Base-by-base conservation (phyloP, 35 echinoderm and acorn worm genomes). In the Eucidaris tribuloides region DNA sequence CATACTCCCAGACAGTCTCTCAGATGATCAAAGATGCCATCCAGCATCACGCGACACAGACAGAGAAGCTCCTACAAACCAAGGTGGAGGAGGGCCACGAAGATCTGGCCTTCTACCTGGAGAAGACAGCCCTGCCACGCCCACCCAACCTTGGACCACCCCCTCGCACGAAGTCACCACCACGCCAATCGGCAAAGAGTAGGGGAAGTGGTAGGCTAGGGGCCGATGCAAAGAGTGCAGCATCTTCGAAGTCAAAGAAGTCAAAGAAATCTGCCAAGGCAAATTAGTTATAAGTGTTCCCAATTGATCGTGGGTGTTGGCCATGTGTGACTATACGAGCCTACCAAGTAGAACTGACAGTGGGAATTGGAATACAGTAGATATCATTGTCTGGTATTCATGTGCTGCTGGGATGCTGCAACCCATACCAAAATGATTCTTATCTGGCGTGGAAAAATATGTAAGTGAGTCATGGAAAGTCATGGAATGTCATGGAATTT, bases 61-160 rank as follows among this genome's bases (percentile, higher is more conserved):
- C 83, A 20, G 90, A 93, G 70, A 89, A 90, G 44, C 82, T 90
- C 0, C 84, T 99, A 23, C 82, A 99, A 58, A 58, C 84, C 13
- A 86, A 77, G 42, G 77, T 99, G 1, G 90, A 99, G 64, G 96
- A 93, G 40, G 83, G 37, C 34, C 86, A 90, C 71, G 91, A 93
- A 27, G 83, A 81, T 57, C 48, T 93, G 38, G 79, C 86, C 22
- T 93, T 83, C 60, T 90, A 89, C 56, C 78, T 93, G 2, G 81
- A 93, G 71, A 99, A 93, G 65, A 99, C 96, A 2, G 77, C 87
- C 18, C 79, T 99, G 22, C 96, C 96, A 17, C 89, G 96, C 72
- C 90, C 96, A 49, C 82, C 63, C 20, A 86, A 76, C 63, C 74
- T 99, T 3, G 96, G 96, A 30, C 77, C 96, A 35, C 96, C 96